Base-by-base conservation (phyloP, 2,888 invertebrate genomes). In the Ophion slaviceki region DNA sequence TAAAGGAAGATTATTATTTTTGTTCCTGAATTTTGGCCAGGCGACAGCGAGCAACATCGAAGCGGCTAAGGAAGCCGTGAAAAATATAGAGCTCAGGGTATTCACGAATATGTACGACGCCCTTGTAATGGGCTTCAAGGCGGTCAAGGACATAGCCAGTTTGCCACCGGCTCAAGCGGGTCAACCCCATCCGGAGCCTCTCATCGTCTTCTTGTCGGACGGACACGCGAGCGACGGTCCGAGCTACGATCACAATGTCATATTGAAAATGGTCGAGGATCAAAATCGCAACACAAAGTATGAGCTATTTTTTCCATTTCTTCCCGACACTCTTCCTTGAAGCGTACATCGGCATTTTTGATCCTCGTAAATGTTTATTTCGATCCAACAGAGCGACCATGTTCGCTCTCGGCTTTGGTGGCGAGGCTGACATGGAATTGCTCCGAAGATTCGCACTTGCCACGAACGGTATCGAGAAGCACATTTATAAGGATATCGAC, bases 41-140 rank as follows among this genome's bases (percentile, higher is more conserved):
- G 82, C 64, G 32, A 84, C 84, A 14, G 53, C 68, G 45, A 36
- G 14, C 4, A 84, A 84, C 45, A 70, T 77, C 28, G 32, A 59
- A 72, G 53, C 45, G 20, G 84, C 80, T 14, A 66, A 77, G 32
- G 11, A 72, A 20, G 59, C 77, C 2, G 72, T 84, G 10, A 61
- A 67, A n/a, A 76, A 61, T 36, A 71, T 77, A 66, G 20, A 80
- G 45, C 14, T 81, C 10, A 40, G 72, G 17, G 45, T n/a, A 6
- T 47, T n/a, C 67, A 77, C 81, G 14, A 84, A 81, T 61, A 81
- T 84, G 47, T 81, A 77, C 40, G 84, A 84, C 40, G 81, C 72
- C 14, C 70, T 80, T 24, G 32, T 71, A 24, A 67, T 77, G 71
- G 81, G 81, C 17, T 84, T 64, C 67, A 81, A 80, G 40, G 64